Conservation (phyloP, 2,797 vertebrate species). For the Protosalanx chinensis region DNA sequence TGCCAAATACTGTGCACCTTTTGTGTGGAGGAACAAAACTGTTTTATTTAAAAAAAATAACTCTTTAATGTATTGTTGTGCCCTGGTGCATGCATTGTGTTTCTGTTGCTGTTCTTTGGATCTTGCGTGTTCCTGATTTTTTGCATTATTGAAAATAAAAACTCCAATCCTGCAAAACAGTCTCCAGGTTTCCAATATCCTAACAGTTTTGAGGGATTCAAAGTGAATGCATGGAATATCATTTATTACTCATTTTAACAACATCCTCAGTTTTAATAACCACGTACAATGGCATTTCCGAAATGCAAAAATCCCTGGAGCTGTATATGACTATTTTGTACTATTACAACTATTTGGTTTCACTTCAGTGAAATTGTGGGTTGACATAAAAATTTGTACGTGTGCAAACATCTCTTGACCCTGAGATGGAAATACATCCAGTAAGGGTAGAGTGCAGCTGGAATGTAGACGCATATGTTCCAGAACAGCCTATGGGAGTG, state of each 20-base stretch:
- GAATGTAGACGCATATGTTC: slow-evolving; percentile 59
- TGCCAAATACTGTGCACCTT: slow-evolving; percentile 76
- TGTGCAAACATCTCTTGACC: slow-evolving; percentile 40
- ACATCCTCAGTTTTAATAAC: neutral
- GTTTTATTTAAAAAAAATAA: slow-evolving; percentile 61
- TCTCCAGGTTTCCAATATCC: neutral
- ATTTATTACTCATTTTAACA: neutral
- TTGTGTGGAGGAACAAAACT: slow-evolving; percentile 61
- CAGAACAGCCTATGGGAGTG: slow-evolving; percentile 43
- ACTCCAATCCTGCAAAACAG: neutral
- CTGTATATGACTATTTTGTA: neutral
- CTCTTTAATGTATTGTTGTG: slow-evolving; percentile 63
- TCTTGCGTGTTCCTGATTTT: slow-evolving; percentile 72
- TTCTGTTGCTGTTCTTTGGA: slow-evolving; percentile 63
- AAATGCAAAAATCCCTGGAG: neutral
- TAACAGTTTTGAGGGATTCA: neutral
- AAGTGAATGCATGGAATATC: neutral
- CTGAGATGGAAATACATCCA: slow-evolving; percentile 55
- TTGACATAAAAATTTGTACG: slow-evolving; percentile 12
- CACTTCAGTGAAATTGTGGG: neutral
- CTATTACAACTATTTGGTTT: neutral
- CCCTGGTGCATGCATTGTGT: slow-evolving; percentile 73
- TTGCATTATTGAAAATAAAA: slow-evolving; percentile 72
- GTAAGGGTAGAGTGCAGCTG: slow-evolving; percentile 68
- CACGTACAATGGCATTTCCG: neutral